phyloP scores from a whole-genome alignment of 2,888 invertebrate genomes.

The Hirudinaria manillensis region DNA sequence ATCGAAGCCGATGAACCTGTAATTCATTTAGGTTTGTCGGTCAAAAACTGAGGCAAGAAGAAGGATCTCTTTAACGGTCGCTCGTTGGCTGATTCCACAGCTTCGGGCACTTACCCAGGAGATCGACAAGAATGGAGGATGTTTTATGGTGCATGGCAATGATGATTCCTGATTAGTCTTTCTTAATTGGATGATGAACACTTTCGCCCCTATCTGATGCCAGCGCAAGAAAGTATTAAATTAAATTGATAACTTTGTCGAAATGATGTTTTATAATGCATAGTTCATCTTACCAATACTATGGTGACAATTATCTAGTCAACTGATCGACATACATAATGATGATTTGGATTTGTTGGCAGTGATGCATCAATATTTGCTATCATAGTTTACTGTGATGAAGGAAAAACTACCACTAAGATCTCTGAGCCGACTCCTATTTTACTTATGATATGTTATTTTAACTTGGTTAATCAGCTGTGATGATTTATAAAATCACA shows the following conservation, averaged over 20 bases:
- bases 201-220: constrained; percentile 27
- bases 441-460: not conserved
- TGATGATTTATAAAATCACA: constrained; percentile 9
- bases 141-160: not conserved
- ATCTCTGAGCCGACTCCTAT: constrained; percentile 22
- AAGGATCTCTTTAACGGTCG: constrained; percentile 15
- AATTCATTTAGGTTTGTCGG: not conserved
- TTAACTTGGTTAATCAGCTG: not conserved
- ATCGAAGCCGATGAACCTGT: constrained; percentile 2
- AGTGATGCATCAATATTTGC: constrained; percentile 17
- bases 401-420: constrained; percentile 6
- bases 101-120: constrained; percentile 13
- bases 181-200: not conserved
- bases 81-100: not conserved
- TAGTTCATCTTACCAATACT: constrained; percentile 27
- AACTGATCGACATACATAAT: not conserved
- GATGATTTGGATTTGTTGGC: not conserved
- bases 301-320: not conserved
- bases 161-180: constrained; percentile 28
- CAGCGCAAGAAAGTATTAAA: not conserved
- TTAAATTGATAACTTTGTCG: not conserved
- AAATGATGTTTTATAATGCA: constrained; percentile 26
- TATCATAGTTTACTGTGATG: constrained; percentile 1
- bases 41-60: constrained; percentile 17
- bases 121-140: not conserved